Conservation (phyloP, 2,113 vertebrate genomes). For the Azemiops feae region DNA sequence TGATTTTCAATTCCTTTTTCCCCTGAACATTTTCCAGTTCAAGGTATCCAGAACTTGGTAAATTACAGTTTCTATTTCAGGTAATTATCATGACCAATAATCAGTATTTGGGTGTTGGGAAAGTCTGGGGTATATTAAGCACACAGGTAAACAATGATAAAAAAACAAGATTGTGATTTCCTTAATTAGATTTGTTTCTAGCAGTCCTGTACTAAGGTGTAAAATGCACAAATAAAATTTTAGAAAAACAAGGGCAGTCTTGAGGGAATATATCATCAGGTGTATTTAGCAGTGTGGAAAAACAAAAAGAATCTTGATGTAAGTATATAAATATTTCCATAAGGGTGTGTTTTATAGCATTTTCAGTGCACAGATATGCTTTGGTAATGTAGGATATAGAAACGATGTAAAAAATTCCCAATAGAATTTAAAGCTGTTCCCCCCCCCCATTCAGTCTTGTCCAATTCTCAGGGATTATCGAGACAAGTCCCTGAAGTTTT, state of each 20-base stretch:
- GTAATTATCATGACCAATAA: neutral
- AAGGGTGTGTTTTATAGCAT: neutral
- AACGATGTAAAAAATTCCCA: neutral
- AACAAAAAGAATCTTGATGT: neutral
- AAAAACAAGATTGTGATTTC: neutral
- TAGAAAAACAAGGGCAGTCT: neutral
- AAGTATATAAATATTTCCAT: neutral
- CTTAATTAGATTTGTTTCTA: neutral
- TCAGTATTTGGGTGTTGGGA: neutral
- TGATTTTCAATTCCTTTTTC: neutral
- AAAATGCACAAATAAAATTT: neutral
- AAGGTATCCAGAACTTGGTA: neutral
- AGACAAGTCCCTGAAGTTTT: neutral
- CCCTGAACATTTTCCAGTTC: neutral
- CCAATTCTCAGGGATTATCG: neutral
- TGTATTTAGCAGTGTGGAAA: neutral
- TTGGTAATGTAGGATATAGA: neutral
- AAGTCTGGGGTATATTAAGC: neutral
- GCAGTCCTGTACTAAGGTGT: neutral
- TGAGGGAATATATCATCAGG: neutral
- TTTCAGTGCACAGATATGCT: neutral
- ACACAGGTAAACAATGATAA: neutral
- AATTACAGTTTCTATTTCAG: neutral
- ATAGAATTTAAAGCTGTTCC: neutral
- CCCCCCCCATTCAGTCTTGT: neutral